Base-by-base conservation (phyloP, 2,888 invertebrate species). In the Blera fallax region DNA sequence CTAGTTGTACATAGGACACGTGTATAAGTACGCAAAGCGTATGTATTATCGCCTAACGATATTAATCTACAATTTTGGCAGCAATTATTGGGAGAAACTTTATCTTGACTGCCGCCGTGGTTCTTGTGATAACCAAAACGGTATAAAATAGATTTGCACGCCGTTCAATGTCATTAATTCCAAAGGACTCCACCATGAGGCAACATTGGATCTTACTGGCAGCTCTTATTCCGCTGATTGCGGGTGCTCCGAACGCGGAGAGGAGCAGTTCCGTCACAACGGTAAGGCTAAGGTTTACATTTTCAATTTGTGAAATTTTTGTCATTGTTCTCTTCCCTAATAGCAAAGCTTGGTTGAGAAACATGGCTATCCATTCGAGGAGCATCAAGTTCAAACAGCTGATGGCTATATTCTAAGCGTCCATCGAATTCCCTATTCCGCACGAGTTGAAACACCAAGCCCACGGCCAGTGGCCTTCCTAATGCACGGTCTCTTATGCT, bases 361-460 rank as follows among this genome's bases (percentile, higher is more conserved):
- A 7, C 56, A 87, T 50, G 87, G 90, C 0, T 90, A 91, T 73
- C 87, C 87, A 0, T 85, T 90, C 18, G 96, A 91, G 48, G 89
- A 88, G 10, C 96, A 96, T 88, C 91, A 93, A 0, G 93, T 96
- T 0, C 91, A 94, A 69, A 91, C 91, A 0, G 88, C 89, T 0
- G 91, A 91, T 87, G 91, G 91, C 8, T 91, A 91, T 43, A 74
- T 90, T 34, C 79, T 91, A 2, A 89, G 89, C 3, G 88, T 91
- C 87, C 91, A 91, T 78, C 89, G 91, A 4, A 90, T 91, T 27
- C 90, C 91, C 0, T 89, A 89, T 45, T 89, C 90, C 3, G 65
- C 88, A 62, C 87, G 48, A 87, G 87, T 3, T 87, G 87, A 7
- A 4, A 80, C 29, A 7, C 27, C 72, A 58, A 21, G 2, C 0